phyloP scores from a whole-genome alignment of 2,113 vertebrate species.

The Microtus ochrogaster region DNA sequence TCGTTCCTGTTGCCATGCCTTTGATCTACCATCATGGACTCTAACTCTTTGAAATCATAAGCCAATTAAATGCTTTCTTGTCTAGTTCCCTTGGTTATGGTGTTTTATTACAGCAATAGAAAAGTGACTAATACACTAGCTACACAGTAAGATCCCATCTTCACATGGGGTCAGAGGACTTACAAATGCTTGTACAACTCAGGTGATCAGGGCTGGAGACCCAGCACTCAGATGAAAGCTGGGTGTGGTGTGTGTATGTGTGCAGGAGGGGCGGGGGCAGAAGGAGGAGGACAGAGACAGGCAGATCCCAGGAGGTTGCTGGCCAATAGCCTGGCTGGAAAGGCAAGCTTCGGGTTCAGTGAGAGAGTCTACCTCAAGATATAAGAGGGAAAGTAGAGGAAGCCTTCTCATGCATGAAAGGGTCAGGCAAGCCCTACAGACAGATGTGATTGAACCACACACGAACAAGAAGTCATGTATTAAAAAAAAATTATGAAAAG shows the following conservation, averaged over 20 bases:
- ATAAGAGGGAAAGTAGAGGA: background rate
- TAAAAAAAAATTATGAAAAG: background rate
- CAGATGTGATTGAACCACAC: background rate
- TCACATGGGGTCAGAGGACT: background rate
- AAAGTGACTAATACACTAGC: background rate
- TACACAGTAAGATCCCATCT: background rate
- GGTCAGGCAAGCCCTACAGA: background rate
- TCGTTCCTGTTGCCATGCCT: background rate
- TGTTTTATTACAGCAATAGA: background rate
- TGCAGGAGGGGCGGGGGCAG: background rate
- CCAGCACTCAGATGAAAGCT: background rate
- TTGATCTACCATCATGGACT: background rate
- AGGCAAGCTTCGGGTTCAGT: background rate
- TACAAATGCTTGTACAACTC: background rate
- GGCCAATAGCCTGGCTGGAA: background rate
- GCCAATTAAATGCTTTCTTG: background rate
- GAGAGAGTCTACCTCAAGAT: background rate
- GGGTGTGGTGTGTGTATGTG: background rate
- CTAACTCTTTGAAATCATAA: background rate
- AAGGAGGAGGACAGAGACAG: background rate
- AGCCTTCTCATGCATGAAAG: background rate
- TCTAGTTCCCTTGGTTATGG: background rate
- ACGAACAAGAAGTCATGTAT: background rate
- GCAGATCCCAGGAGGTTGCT: background rate
- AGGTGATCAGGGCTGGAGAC: background rate